phyloP scores from a whole-genome alignment of 2,888 invertebrate genomes.

The Eupithecia vulgata region DNA sequence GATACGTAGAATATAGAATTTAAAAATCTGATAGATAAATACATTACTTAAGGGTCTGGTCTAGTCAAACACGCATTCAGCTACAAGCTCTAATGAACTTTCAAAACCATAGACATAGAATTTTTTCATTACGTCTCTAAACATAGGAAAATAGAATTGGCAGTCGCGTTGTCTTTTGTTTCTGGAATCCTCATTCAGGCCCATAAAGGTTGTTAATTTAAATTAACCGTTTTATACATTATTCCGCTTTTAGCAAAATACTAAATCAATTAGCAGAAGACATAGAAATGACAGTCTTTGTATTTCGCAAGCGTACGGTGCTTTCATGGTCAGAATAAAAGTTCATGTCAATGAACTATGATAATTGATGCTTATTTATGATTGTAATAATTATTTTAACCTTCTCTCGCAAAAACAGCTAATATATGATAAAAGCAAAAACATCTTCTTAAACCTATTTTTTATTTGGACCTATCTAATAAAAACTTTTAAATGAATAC shows the following conservation, averaged over 20 bases:
- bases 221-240: background rate
- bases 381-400: background rate
- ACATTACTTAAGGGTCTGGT: too few species aligned
- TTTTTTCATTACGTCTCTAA: too few species aligned
- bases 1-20: too few species aligned
- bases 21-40: too few species aligned
- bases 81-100: too few species aligned
- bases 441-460: background rate
- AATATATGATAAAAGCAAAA: background rate
- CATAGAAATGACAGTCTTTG: background rate
- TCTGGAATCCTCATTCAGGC: too few species aligned
- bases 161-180: too few species aligned
- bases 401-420: background rate
- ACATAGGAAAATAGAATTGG: too few species aligned
- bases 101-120: too few species aligned
- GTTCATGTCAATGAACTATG: constrained; percentile 2
- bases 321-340: background rate
- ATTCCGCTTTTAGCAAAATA: background rate
- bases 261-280: background rate
- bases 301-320: background rate
- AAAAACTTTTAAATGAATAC: background rate
- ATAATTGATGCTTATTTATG: background rate
- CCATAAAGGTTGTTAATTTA: background rate
- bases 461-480: background rate
- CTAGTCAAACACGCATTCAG: too few species aligned